Percentiles rank a stretch among this genome's conserved stretches.
Evolutionary conservation across 1,140 invertebrate genomes (phyloP).

Genomic region (Atta cephalotes): DNA sequence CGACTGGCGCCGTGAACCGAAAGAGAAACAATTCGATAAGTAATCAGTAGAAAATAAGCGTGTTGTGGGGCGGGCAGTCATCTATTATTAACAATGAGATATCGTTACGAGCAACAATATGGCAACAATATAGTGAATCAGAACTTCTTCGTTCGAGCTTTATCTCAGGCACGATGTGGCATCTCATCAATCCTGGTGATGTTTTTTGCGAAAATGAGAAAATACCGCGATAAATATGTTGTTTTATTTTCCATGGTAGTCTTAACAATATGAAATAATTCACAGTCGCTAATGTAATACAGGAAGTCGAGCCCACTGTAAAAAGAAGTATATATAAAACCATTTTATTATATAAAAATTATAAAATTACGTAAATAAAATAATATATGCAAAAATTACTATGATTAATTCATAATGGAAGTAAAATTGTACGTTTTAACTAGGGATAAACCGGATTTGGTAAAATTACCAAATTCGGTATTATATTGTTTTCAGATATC

Average conservation of each 20-base stretch:
- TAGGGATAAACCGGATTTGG: no score
- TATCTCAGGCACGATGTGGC: constrained; percentile 27
- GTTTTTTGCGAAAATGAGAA: constrained; percentile 25
- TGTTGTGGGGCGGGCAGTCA: constrained; percentile 27
- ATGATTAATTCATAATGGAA: no score
- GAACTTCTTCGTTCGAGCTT: constrained; percentile 2
- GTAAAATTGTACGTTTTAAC: no score
- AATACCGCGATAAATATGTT: constrained; percentile 9
- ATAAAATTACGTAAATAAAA: no score
- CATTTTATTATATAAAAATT: no score
- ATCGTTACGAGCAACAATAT: constrained; percentile 45
- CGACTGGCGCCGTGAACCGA: constrained; percentile 15
- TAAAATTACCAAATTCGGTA: no score
- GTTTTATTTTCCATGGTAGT: not conserved
- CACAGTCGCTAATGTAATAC: not conserved
- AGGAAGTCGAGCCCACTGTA: not conserved
- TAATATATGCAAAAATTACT: no score
- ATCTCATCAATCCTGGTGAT: constrained; percentile 25
- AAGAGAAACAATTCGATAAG: constrained; percentile 45
- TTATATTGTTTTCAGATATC: no score
- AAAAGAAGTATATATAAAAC: no score
- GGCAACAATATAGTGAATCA: not conserved
- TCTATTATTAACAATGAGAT: constrained; percentile 60
- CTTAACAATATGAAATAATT: constrained; percentile 20
- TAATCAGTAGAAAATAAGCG: constrained; percentile 46